Evolutionary conservation across 1,140 invertebrate species (phyloP).

Genomic region (Aphidius gifuensis): DNA sequence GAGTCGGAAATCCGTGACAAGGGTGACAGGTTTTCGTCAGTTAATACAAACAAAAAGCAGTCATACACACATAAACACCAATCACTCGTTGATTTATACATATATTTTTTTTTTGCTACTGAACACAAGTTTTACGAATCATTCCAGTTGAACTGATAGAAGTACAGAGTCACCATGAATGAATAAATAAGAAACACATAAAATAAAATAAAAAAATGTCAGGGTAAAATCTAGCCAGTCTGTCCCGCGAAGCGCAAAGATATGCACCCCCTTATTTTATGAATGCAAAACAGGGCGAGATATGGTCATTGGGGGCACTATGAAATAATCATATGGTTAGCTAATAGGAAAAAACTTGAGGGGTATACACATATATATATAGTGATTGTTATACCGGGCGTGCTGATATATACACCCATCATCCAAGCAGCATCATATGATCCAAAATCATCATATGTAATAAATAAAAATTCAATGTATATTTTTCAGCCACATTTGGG

Average conservation of each 20-base stretch:
- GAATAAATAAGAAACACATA: slow-evolving; percentile 1
- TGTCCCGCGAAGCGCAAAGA: slow-evolving; percentile 37
- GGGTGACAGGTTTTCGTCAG: slow-evolving; percentile 9
- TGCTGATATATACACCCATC: slow-evolving; percentile 23
- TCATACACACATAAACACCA: no score
- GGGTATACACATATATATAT: slow-evolving; percentile 24
- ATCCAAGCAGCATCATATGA: not conserved
- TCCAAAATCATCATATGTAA: slow-evolving; percentile 31
- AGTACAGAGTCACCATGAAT: slow-evolving; percentile 10
- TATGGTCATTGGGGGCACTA: slow-evolving; percentile 35
- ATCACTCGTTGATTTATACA: slow-evolving; percentile 8
- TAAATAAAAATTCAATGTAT: slow-evolving; percentile 54
- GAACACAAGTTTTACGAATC: slow-evolving; percentile 1
- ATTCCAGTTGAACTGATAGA: not conserved
- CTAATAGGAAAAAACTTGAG: slow-evolving; percentile 43
- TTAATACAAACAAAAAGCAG: no score
- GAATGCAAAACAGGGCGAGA: not conserved
- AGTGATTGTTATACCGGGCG: slow-evolving; percentile 42
- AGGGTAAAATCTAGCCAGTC: not conserved
- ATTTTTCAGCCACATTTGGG: slow-evolving; percentile 26
- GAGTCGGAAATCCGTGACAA: slow-evolving; percentile 12
- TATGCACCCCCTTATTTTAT: slow-evolving; percentile 43
- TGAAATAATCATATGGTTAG: slow-evolving; percentile 58
- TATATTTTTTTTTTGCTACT: not conserved
- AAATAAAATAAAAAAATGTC: slow-evolving; percentile 5